Evolutionary conservation across 2,888 invertebrate genomes (phyloP).

Genomic region (Mystacides longicornis): DNA sequence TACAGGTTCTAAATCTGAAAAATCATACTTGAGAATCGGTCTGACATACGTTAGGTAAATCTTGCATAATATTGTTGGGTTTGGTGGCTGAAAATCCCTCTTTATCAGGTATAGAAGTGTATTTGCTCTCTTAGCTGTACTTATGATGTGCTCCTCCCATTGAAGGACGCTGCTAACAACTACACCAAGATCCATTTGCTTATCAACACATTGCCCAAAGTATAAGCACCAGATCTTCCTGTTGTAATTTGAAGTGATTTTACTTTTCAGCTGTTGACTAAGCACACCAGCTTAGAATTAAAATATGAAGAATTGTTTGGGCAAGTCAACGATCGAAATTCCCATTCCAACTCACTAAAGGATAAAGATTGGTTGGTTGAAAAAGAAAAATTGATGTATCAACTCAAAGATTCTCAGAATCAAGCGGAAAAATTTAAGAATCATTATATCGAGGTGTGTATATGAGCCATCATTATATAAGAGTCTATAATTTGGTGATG

Average conservation of each 20-base stretch:
- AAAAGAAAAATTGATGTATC: constrained; percentile 44
- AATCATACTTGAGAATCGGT: too few relatives aligned
- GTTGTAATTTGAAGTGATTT: background rate
- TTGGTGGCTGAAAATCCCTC: too few relatives aligned
- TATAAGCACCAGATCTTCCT: background rate
- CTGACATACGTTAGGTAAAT: too few relatives aligned
- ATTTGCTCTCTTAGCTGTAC: too few relatives aligned
- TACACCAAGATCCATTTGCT: background rate
- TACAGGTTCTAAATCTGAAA: too few relatives aligned
- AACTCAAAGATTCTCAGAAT: constrained; percentile 45
- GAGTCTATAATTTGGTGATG: too few relatives aligned
- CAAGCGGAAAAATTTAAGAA: constrained; percentile 46
- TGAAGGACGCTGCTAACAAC: too few relatives aligned
- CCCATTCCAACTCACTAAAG: constrained; percentile 39
- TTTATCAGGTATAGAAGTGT: too few relatives aligned
- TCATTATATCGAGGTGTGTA: constrained; percentile 44
- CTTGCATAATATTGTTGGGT: too few relatives aligned
- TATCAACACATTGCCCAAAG: too few relatives aligned
- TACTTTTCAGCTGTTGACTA: constrained; percentile 36
- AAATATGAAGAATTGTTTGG: constrained; percentile 38
- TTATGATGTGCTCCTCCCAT: too few relatives aligned
- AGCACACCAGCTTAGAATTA: constrained; percentile 40
- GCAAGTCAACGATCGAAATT: constrained; percentile 39
- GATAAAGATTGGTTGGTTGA: constrained; percentile 42
- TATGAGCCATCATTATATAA: background rate